Conservation (phyloP, 2,113 vertebrate genomes). For the Periophthalmodon schlosseri region DNA sequence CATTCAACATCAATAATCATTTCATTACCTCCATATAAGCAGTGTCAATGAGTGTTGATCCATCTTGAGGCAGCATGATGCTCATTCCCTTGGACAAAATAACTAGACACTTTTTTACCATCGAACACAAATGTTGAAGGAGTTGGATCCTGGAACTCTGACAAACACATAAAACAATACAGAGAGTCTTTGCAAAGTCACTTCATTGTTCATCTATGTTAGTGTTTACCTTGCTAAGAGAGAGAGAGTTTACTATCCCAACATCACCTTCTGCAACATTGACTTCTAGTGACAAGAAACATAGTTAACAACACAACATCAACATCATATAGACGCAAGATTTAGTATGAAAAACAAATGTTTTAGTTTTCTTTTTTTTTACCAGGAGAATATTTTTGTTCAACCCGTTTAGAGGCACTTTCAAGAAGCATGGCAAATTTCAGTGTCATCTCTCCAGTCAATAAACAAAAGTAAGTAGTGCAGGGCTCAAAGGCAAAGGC, state of each 20-base stretch:
- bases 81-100: constrained; percentile 67
- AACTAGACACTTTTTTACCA: constrained; percentile 77
- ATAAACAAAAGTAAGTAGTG: constrained; percentile 62
- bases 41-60: constrained; percentile 76
- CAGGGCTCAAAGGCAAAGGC: constrained; percentile 74
- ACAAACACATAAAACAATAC: constrained; percentile 42
- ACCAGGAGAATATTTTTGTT: constrained; percentile 21
- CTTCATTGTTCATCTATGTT: background rate
- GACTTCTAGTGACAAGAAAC: constrained; percentile 5
- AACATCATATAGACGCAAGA: background rate
- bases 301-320: background rate
- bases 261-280: background rate
- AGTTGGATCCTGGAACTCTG: constrained; percentile 78
- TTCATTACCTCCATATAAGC: constrained; percentile 80
- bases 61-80: constrained; percentile 58
- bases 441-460: constrained; percentile 82
- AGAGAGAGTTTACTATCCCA: constrained; percentile 17
- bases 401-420: constrained; percentile 62
- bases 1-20: background rate
- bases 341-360: background rate
- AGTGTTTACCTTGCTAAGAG: constrained; percentile 45
- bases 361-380: background rate
- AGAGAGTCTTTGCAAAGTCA: background rate
- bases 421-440: constrained; percentile 79
- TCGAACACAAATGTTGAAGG: constrained; percentile 77